These are phyloP conservation scores for Drosophila ficusphila DNA, from an alignment of 1,140 invertebrate species.

Conservation along the genomic window DNA sequence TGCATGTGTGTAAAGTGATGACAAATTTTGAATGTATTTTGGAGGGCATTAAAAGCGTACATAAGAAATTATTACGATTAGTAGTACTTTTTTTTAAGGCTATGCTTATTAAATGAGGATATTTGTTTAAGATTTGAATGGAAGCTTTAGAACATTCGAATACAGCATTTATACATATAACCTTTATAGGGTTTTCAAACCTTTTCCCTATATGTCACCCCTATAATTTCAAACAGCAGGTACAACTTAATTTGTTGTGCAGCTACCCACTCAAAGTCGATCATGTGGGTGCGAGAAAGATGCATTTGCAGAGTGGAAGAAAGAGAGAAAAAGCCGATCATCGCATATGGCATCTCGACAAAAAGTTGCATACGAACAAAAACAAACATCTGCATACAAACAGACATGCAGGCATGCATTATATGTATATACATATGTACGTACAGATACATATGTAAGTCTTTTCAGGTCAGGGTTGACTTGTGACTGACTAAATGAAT, in stretches of 20 bases:
- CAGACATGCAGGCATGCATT: constrained; percentile 39
- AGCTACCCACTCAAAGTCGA: not conserved
- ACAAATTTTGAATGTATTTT: not conserved
- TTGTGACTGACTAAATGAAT: constrained; percentile 83
- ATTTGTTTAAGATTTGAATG: no score
- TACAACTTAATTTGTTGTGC: not conserved
- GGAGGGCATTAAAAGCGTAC: not conserved
- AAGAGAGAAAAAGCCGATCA: not conserved
- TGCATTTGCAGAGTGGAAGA: constrained; percentile 10
- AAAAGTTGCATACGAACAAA: constrained; percentile 9
- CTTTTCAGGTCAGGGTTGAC: constrained; percentile 84
- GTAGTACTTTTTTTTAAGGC: no score
- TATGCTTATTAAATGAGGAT: no score
- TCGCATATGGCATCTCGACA: constrained; percentile 17
- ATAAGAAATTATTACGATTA: not conserved
- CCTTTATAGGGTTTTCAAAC: no score
- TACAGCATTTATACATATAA: no score
- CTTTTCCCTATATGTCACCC: not conserved
- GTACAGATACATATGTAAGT: constrained; percentile 32
- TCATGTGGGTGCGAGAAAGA: constrained; percentile 14
- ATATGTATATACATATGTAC: constrained; percentile 12
- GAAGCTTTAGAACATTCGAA: no score
- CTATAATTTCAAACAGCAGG: not conserved
- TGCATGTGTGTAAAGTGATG: not conserved
- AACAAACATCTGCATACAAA: constrained; percentile 17